phyloP scores from a whole-genome alignment of 2,113 vertebrate species.

The Tupaia chinensis region DNA sequence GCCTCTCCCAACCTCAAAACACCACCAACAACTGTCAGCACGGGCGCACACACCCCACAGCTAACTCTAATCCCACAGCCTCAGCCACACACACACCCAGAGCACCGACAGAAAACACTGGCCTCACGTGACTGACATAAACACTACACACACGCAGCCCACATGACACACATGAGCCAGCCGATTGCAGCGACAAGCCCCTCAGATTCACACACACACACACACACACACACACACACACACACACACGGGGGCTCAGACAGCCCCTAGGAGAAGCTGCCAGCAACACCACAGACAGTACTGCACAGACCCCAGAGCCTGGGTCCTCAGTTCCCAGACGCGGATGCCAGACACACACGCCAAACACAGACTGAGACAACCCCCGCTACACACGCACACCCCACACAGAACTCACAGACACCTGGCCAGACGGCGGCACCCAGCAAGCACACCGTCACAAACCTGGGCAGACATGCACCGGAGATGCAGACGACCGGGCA shows the following conservation, averaged over 20 bases:
- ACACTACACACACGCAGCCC: constrained; percentile 79
- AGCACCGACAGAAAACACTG: constrained; percentile 71
- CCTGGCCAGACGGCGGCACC: background rate
- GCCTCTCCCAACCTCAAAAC: background rate
- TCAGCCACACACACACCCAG: constrained; percentile 61
- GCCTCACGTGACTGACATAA: constrained; percentile 83
- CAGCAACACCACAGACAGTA: constrained; percentile 4
- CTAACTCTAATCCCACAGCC: constrained; percentile 61
- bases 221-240: background rate
- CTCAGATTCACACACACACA: constrained; percentile 57
- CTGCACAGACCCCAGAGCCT: constrained; percentile 14
- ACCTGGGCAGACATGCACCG: constrained; percentile 40
- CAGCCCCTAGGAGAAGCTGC: background rate
- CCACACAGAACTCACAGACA: constrained; percentile 18
- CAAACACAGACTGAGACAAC: constrained; percentile 8
- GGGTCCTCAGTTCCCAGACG: constrained; percentile 10
- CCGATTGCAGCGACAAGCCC: constrained; percentile 67
- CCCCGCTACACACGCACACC: background rate
- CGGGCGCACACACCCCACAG: background rate
- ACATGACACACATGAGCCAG: constrained; percentile 81
- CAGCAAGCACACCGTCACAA: background rate
- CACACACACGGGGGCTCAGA: constrained; percentile 12
- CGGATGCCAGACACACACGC: constrained; percentile 35
- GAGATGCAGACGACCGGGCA: background rate
- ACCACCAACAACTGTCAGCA: constrained; percentile 57